These are phyloP conservation scores for Pantherophis alleghaniensis DNA, from an alignment of 2,797 vertebrate genomes.

Conservation along the genomic window DNA sequence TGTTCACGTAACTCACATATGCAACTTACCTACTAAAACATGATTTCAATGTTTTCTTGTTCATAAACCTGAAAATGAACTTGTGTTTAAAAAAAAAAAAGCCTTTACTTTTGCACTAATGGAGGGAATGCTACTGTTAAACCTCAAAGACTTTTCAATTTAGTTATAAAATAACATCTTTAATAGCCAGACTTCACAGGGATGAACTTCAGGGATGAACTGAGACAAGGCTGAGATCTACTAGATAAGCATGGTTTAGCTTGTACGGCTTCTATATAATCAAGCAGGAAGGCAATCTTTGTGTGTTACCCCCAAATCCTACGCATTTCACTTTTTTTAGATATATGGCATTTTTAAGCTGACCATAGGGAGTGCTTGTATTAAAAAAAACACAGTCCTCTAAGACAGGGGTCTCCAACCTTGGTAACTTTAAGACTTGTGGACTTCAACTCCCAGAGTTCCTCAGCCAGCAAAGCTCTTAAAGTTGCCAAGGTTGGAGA, in stretches of 20 bases:
- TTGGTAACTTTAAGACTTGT: neutral
- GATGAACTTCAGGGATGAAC: neutral
- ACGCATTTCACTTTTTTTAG: neutral
- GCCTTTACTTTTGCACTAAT: neutral
- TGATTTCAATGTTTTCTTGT: neutral
- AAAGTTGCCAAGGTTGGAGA: too few species aligned
- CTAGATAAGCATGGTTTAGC: neutral
- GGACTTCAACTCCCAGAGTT: neutral
- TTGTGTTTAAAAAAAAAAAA: neutral
- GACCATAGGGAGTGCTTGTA: neutral
- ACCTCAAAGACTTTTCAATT: slow-evolving; percentile 5
- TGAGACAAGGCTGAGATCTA: neutral
- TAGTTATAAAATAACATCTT: neutral
- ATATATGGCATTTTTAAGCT: neutral
- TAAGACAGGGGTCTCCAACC: neutral
- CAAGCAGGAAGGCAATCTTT: neutral
- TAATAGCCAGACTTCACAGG: neutral
- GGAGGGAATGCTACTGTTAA: neutral
- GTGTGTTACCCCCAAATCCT: neutral
- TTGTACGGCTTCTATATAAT: neutral
- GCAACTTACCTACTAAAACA: neutral
- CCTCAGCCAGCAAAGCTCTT: neutral
- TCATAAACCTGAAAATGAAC: neutral
- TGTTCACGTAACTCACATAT: neutral
- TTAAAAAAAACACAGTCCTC: neutral